These are phyloP conservation scores for Creontiades dilutus DNA, from an alignment of 2,888 invertebrate genomes.

Conservation along the genomic window DNA sequence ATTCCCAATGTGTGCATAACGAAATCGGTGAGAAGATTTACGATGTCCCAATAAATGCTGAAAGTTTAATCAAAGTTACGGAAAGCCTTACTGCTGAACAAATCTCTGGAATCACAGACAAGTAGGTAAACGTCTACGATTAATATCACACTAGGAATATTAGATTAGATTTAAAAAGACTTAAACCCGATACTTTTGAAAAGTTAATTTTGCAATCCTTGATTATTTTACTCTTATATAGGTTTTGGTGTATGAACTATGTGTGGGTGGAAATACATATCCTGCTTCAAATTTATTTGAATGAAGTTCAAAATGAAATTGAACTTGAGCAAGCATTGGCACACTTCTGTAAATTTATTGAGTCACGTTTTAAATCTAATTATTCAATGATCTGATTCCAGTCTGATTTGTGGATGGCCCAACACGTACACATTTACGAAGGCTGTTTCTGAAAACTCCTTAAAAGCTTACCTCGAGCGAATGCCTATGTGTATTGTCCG, in stretches of 20 bases:
- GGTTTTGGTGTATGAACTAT: too few species aligned
- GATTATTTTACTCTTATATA: neutral
- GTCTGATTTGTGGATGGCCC: slow-evolving; percentile 82
- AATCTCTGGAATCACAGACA: slow-evolving; percentile 59
- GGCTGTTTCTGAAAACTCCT: slow-evolving; percentile 87
- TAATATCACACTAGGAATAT: too few species aligned
- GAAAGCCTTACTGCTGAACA: slow-evolving; percentile 65
- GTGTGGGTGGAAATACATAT: too few species aligned
- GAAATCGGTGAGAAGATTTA: slow-evolving; percentile 70
- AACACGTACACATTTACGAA: slow-evolving; percentile 94
- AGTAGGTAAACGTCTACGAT: slow-evolving; percentile 52
- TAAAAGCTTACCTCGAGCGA: slow-evolving; percentile 82
- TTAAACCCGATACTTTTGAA: too few species aligned
- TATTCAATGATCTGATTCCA: slow-evolving; percentile 31
- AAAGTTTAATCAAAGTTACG: slow-evolving; percentile 68
- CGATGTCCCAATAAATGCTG: slow-evolving; percentile 68
- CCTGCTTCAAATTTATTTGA: too few species aligned
- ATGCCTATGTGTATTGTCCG: slow-evolving; percentile 88
- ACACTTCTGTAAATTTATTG: too few species aligned
- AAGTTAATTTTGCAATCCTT: too few species aligned
- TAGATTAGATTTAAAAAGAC: too few species aligned
- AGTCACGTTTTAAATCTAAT: neutral
- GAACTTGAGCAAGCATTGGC: too few species aligned
- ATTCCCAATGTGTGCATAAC: slow-evolving; percentile 76
- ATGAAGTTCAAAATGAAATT: too few species aligned